These are phyloP conservation scores for Prunella strophiata DNA, from an alignment of 2,797 vertebrate genomes.

Conservation along the genomic window DNA sequence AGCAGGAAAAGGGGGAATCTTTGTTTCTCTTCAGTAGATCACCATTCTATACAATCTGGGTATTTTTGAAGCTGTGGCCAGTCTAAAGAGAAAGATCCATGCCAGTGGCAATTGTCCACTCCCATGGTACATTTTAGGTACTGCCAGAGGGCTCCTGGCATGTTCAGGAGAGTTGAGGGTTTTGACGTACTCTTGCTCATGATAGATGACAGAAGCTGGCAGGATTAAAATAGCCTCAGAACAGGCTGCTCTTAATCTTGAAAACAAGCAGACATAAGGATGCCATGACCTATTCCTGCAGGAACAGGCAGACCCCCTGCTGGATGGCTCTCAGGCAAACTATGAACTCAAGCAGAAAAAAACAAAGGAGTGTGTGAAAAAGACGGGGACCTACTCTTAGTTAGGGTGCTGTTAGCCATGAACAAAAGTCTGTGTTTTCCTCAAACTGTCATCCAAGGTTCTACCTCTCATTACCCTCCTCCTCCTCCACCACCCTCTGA, in stretches of 20 bases:
- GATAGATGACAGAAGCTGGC: neutral
- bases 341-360: neutral
- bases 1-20: neutral
- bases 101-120: neutral
- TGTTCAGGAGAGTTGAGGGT: neutral
- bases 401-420: neutral
- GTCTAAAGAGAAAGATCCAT: neutral
- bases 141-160: neutral
- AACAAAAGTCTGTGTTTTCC: neutral
- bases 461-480: neutral
- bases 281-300: neutral
- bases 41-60: neutral
- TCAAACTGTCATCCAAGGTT: neutral
- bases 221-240: neutral
- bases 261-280: neutral
- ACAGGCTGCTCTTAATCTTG: neutral
- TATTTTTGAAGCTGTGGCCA: neutral
- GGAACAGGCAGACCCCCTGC: neutral
- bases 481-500: neutral
- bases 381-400: accelerated
- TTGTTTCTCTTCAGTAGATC: neutral
- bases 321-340: neutral
- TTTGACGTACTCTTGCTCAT: neutral
- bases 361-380: neutral
- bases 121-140: neutral